Evolutionary conservation across 2,113 vertebrate species (phyloP).

Genomic region (Rhinolophus ferrumequinum): DNA sequence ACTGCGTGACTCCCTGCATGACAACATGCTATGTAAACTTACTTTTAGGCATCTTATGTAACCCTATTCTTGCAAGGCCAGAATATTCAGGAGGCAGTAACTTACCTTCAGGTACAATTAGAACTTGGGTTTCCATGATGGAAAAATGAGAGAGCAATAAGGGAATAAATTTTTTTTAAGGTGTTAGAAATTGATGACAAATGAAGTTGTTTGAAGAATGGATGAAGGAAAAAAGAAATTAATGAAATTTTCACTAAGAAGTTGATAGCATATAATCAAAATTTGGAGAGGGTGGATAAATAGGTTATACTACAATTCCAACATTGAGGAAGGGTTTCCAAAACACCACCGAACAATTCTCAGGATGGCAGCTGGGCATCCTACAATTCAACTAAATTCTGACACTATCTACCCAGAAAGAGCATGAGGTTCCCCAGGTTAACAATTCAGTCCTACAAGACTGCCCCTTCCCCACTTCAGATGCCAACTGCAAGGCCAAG

Average conservation of each 20-base stretch:
- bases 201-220: neutral
- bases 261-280: neutral
- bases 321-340: neutral
- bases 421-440: neutral
- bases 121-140: neutral
- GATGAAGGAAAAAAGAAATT: neutral
- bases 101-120: neutral
- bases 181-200: neutral
- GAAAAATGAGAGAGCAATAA: neutral
- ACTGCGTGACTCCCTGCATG: too few species aligned
- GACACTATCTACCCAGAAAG: neutral
- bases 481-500: neutral
- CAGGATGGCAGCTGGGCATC: neutral
- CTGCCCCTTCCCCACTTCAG: neutral
- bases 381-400: neutral
- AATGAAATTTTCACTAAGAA: neutral
- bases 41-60: neutral
- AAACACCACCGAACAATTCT: neutral
- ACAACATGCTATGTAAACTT: neutral
- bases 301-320: neutral
- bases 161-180: neutral
- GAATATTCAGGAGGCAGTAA: neutral
- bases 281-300: neutral
- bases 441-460: neutral
- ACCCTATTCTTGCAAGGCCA: neutral